Evolutionary conservation across 2,888 invertebrate species (phyloP).

Genomic region (Agonopterix arenella): DNA sequence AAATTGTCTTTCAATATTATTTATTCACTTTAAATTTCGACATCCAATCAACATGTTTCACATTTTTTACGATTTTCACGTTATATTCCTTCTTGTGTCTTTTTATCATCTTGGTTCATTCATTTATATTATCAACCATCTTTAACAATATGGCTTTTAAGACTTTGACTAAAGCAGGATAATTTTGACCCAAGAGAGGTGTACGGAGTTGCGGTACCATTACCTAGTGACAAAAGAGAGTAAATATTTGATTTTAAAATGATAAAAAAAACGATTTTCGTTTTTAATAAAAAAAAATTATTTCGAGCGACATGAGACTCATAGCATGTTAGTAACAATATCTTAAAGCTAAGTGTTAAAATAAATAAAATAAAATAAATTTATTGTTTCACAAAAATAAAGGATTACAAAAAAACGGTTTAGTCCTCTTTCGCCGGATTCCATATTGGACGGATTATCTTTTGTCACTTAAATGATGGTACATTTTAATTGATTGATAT

Average conservation of each 20-base stretch:
- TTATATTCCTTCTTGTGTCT: neutral
- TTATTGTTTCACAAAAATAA: too few species aligned
- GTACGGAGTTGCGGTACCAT: constrained; percentile 59
- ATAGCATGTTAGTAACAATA: too few species aligned
- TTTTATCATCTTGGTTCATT: neutral
- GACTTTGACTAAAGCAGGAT: constrained; percentile 46
- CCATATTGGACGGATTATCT: too few species aligned
- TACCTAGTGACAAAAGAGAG: constrained; percentile 26
- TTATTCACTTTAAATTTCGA: neutral
- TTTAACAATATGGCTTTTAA: constrained; percentile 46
- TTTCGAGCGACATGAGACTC: too few species aligned
- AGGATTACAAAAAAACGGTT: too few species aligned
- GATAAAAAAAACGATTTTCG: too few species aligned
- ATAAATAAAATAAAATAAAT: too few species aligned
- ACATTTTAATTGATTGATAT: too few species aligned
- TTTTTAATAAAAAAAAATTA: too few species aligned
- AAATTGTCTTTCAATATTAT: neutral
- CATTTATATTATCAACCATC: constrained; percentile 47
- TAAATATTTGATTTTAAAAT: neutral
- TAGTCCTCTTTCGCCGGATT: too few species aligned
- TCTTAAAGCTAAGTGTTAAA: too few species aligned
- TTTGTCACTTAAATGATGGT: too few species aligned
- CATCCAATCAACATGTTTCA: neutral
- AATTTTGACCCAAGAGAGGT: constrained; percentile 58
- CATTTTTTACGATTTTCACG: neutral